These are phyloP conservation scores for Phragmatobia fuliginosa DNA, from an alignment of 2,888 invertebrate species.

Conservation along the genomic window DNA sequence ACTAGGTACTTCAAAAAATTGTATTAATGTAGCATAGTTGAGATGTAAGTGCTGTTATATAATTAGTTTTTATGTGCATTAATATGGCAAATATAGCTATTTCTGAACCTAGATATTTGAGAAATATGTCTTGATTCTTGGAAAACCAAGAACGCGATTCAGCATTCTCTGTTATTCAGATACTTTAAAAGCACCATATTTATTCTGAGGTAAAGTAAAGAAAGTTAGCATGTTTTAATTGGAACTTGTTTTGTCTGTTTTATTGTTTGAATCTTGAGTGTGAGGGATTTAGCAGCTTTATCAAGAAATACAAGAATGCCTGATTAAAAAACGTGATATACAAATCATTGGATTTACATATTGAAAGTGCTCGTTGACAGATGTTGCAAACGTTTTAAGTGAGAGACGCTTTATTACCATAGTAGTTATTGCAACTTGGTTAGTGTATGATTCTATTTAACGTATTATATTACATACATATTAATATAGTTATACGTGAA, in stretches of 20 bases:
- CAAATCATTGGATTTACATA: background rate
- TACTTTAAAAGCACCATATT: background rate
- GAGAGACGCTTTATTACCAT: background rate
- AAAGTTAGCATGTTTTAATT: background rate
- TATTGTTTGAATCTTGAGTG: background rate
- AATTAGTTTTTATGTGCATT: too few species aligned
- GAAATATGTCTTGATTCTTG: too few species aligned
- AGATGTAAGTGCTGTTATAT: background rate
- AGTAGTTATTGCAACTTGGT: background rate
- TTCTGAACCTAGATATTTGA: too few species aligned
- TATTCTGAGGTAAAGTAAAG: too few species aligned
- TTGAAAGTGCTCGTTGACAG: background rate
- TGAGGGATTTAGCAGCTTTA: background rate
- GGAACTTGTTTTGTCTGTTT: background rate
- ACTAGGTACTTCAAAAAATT: too few species aligned
- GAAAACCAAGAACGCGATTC: too few species aligned
- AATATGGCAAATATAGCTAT: too few species aligned
- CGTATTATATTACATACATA: background rate
- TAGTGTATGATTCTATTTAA: background rate
- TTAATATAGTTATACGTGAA: background rate
- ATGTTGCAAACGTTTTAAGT: background rate
- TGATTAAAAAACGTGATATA: background rate
- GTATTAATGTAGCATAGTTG: background rate
- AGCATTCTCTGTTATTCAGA: background rate
- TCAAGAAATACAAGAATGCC: background rate